Evolutionary conservation across 2,113 vertebrate species (phyloP).

Genomic region (Spheniscus mendiculus): DNA sequence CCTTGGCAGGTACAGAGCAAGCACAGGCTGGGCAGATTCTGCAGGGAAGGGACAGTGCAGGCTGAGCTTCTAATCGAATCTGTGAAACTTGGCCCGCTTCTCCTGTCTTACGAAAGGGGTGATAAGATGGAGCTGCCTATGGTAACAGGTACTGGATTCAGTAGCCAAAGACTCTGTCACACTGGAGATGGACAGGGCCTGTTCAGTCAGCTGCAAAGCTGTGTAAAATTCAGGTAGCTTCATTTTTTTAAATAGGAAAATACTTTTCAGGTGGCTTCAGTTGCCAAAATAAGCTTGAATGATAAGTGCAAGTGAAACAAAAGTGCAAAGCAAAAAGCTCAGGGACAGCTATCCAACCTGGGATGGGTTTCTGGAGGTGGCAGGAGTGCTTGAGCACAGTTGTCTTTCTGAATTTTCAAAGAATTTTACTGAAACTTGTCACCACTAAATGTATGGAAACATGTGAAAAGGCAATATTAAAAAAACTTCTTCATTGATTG

Average conservation of each 20-base stretch:
- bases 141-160: neutral
- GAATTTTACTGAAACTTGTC: neutral
- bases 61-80: neutral
- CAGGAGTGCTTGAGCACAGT: neutral
- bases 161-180: neutral
- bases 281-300: neutral
- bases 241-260: neutral
- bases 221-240: neutral
- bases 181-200: neutral
- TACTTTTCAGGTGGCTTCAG: neutral
- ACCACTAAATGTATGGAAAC: neutral
- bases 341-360: neutral
- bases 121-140: neutral
- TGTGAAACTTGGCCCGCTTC: neutral
- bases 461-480: neutral
- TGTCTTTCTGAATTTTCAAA: neutral
- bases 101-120: neutral
- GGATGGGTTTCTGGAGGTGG: neutral
- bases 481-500: constrained; percentile 66
- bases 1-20: neutral
- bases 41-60: neutral
- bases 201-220: neutral
- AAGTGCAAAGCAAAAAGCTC: neutral
- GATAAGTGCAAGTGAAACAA: neutral
- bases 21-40: neutral